phyloP scores from a whole-genome alignment of 1,140 invertebrate species.

The Euschistus heros region DNA sequence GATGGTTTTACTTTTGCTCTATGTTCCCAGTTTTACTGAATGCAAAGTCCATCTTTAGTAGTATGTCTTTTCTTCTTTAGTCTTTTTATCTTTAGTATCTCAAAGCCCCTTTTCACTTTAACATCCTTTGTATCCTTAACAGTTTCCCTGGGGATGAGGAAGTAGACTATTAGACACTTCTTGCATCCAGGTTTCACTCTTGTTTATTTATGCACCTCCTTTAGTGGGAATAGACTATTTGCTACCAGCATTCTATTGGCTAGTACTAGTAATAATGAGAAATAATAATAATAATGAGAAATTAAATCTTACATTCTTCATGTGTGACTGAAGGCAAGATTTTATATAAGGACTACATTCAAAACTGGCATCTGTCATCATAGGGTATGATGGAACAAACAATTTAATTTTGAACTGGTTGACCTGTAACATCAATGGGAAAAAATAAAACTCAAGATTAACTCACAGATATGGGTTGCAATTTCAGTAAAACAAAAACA shows the following conservation, averaged over 20 bases:
- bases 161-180: no score
- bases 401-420: background rate
- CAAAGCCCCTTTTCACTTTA: no score
- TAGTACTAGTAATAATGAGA: background rate
- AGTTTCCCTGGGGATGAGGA: no score
- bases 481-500: background rate
- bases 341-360: constrained; percentile 20
- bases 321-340: constrained; percentile 20
- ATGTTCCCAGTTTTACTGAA: no score
- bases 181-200: background rate
- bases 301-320: constrained; percentile 15
- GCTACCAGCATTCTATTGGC: background rate
- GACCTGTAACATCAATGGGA: background rate
- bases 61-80: no score
- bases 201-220: background rate
- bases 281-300: background rate
- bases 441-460: background rate
- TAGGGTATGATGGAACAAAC: constrained; percentile 5
- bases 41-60: no score
- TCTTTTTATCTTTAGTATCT: no score
- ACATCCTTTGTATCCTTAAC: no score
- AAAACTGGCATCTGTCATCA: constrained; percentile 12
- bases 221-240: background rate
- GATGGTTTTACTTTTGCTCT: no score
- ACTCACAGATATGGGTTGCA: background rate